Evolutionary conservation across 2,888 invertebrate species (phyloP).

Genomic region (Meloe dianella): DNA sequence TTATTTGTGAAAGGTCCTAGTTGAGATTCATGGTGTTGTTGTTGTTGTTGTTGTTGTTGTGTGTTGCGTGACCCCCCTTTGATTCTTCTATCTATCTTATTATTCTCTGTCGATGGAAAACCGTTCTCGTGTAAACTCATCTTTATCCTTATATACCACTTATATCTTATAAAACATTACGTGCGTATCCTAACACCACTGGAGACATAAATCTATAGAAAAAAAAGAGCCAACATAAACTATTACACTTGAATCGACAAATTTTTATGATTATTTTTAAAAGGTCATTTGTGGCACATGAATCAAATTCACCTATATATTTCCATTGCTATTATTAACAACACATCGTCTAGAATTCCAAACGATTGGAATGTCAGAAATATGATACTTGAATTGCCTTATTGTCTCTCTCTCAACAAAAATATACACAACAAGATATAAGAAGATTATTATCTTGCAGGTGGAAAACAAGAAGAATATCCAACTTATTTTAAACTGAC

Average conservation of each 20-base stretch:
- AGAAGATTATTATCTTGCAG: conserved; percentile 5
- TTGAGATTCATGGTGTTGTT: conserved; percentile 49
- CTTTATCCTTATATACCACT: conserved; percentile 44
- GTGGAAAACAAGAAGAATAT: neutral
- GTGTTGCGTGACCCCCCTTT: conserved; percentile 48
- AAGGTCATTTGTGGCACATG: conserved; percentile 39
- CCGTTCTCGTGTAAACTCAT: conserved; percentile 49
- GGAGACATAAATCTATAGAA: conserved; percentile 46
- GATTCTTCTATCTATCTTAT: conserved; percentile 14
- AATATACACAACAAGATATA: neutral
- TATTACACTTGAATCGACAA: neutral
- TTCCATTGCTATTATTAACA: conserved; percentile 15
- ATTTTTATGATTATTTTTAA: neutral
- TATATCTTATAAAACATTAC: conserved; percentile 41
- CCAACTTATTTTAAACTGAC: no score
- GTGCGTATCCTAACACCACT: conserved; percentile 52
- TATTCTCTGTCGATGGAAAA: conserved; percentile 39
- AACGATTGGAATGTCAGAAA: conserved; percentile 14
- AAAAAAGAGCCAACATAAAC: neutral
- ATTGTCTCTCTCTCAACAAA: conserved; percentile 11
- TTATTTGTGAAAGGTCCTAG: conserved; percentile 51
- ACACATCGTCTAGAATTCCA: neutral
- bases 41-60: conserved; percentile 36
- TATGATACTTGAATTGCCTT: conserved; percentile 9
- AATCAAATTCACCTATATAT: conserved; percentile 35